Evolutionary conservation across 2,113 vertebrate species (phyloP), one percentile per base, ranked within the genome.

Genomic region (Eupsittula cactorum): DNA sequence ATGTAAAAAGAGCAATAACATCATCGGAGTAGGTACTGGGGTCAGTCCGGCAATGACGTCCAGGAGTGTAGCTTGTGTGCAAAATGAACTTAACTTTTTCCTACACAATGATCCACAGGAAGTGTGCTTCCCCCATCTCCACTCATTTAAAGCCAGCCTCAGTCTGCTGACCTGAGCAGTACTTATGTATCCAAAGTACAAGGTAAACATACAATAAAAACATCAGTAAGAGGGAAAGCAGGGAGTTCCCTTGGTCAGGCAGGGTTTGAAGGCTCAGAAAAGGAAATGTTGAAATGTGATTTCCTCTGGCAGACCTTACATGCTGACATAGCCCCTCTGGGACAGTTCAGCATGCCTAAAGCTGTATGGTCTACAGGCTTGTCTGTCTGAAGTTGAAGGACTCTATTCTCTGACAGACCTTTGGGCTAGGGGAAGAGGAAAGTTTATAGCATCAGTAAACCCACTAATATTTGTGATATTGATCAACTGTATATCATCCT

Each of bases 241-340:
- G 64, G 33, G 79, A 18, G 15, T 86, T 60, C 50, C 24, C 81
- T 68, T 35, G 25, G 47, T 76, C 77, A 92, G 47, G 15, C 33
- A 73, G 13, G 8, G 37, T 80, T 91, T 88, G 82, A 91, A 87
- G 65, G 35, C 47, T 60, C 80, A 62, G 80, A 76, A 84, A 71
- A 52, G 76, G 83, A 91, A 90, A 91, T 87, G 69, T 44, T 83
- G 67, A 92, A 92, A 62, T 3, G 5, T 29, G 8, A 59, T 92
- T 93, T 96, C 82, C 90, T 90, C 69, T 96, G 88, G 63, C 73
- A 6, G 19, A 28, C 44, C 27, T 82, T 52, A 12, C 17, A 3
- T 86, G 82, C 92, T 79, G 69, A 86, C 64, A 73, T 42, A 68
- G 44, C 28, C 92, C 47, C 65, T 65, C 47, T 73, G 69, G 82